Conservation (phyloP, 2,888 invertebrate genomes). For the Hydrotaea diabolus region DNA sequence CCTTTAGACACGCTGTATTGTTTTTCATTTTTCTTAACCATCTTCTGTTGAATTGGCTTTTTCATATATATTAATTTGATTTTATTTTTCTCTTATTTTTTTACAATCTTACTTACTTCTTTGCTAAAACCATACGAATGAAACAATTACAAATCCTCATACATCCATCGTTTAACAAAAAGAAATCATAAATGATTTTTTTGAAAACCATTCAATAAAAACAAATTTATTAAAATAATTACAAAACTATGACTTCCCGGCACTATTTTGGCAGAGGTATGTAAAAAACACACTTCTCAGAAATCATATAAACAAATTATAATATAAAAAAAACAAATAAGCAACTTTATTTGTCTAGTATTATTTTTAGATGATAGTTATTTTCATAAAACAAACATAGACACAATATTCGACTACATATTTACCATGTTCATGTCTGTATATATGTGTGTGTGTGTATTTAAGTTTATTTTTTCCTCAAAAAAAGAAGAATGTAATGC, state of each 20-base stretch:
- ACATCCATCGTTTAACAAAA: slow-evolving; percentile 56
- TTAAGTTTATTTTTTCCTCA: slow-evolving; percentile 26
- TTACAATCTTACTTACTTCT: slow-evolving; percentile 13
- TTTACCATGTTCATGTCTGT: slow-evolving; percentile 11
- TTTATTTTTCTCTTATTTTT: slow-evolving; percentile 3
- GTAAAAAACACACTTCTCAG: slow-evolving; percentile 29
- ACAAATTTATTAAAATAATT: slow-evolving; percentile 66
- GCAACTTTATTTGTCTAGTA: neutral
- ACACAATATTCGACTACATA: slow-evolving; percentile 55
- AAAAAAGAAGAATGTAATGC: slow-evolving; percentile 46
- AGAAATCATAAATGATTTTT: slow-evolving; percentile 10
- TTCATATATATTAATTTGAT: slow-evolving; percentile 8
- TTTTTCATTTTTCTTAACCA: neutral
- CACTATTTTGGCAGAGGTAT: slow-evolving; percentile 81
- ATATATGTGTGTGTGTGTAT: slow-evolving; percentile 46
- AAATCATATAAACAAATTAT: neutral
- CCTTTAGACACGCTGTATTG: neutral
- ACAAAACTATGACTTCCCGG: slow-evolving; percentile 80
- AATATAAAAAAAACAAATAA: neutral
- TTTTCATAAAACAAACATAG: neutral
- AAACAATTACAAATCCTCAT: slow-evolving; percentile 54
- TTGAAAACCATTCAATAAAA: neutral
- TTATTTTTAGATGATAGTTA: too few relatives aligned
- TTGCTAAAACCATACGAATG: slow-evolving; percentile 34
- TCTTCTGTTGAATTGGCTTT: slow-evolving; percentile 33